Evolutionary conservation across 2,888 invertebrate species (phyloP).

Genomic region (Rhagonycha fulva): DNA sequence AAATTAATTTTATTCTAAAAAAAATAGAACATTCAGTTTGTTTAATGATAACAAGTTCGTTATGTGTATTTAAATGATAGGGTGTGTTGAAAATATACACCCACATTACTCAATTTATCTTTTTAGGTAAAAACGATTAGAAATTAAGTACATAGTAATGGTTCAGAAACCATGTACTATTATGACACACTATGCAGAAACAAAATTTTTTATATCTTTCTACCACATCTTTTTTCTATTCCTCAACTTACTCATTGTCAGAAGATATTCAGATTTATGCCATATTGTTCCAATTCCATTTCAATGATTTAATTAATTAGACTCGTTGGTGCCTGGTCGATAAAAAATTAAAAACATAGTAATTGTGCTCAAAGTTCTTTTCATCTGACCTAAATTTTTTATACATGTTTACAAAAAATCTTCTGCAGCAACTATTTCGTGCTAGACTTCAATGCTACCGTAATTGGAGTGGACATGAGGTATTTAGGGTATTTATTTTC

Average conservation of each 20-base stretch:
- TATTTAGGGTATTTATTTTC: too few relatives aligned
- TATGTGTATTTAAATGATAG: background rate
- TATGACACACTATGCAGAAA: background rate
- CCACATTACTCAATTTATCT: background rate
- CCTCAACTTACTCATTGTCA: background rate
- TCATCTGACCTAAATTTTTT: background rate
- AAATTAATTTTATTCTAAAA: background rate
- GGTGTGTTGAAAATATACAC: background rate
- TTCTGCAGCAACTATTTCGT: too few relatives aligned
- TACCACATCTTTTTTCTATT: background rate
- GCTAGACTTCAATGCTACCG: too few relatives aligned
- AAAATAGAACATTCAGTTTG: background rate
- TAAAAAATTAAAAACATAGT: background rate
- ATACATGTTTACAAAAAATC: background rate
- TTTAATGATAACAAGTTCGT: background rate
- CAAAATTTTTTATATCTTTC: background rate
- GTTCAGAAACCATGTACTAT: background rate
- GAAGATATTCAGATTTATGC: background rate
- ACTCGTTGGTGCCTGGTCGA: background rate
- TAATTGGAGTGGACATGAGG: too few relatives aligned
- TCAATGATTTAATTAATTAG: background rate
- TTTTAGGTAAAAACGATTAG: background rate
- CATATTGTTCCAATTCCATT: background rate
- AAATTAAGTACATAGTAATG: background rate
- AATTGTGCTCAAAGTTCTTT: background rate